Evolutionary conservation across 1,140 invertebrate species (phyloP).

Genomic region (Acromyrmex charruanus): DNA sequence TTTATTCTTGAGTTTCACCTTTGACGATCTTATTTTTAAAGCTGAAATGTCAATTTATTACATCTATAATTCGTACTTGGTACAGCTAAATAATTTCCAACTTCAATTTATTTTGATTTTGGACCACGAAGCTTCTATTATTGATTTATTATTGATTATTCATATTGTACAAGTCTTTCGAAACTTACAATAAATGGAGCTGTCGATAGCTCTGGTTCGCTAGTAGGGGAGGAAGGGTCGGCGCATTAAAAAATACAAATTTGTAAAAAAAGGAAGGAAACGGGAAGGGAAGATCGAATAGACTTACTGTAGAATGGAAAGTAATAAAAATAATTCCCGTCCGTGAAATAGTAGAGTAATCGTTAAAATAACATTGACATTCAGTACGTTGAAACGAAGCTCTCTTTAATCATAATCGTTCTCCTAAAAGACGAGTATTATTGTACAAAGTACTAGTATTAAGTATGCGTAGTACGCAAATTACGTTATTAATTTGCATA

Average conservation of each 20-base stretch:
- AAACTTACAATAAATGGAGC: slow-evolving; percentile 59
- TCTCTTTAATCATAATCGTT: slow-evolving; percentile 49
- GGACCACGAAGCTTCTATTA: slow-evolving; percentile 46
- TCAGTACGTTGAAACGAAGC: slow-evolving; percentile 49
- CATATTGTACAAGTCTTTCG: slow-evolving; percentile 65
- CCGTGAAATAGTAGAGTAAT: slow-evolving; percentile 26
- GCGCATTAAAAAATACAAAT: slow-evolving; percentile 62
- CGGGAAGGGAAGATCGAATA: not conserved
- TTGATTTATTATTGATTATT: slow-evolving; percentile 61
- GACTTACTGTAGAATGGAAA: slow-evolving; percentile 18
- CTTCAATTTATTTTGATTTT: slow-evolving; percentile 42
- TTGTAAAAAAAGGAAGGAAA: slow-evolving; percentile 12
- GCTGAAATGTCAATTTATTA: slow-evolving; percentile 20
- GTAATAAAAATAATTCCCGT: slow-evolving; percentile 59
- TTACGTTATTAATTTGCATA: slow-evolving; percentile 28
- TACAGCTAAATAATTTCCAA: slow-evolving; percentile 30
- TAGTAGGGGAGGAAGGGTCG: slow-evolving; percentile 2
- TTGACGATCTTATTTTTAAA: not conserved
- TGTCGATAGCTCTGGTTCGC: slow-evolving; percentile 51
- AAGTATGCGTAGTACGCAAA: slow-evolving; percentile 36
- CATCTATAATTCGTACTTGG: not conserved
- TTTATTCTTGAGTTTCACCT: slow-evolving; percentile 2
- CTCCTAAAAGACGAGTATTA: slow-evolving; percentile 65
- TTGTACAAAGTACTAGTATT: slow-evolving; percentile 64
- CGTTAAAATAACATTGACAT: slow-evolving; percentile 45